These are phyloP conservation scores for Ornithoptera priamus DNA, from an alignment of 2,888 invertebrate genomes.

Conservation along the genomic window DNA sequence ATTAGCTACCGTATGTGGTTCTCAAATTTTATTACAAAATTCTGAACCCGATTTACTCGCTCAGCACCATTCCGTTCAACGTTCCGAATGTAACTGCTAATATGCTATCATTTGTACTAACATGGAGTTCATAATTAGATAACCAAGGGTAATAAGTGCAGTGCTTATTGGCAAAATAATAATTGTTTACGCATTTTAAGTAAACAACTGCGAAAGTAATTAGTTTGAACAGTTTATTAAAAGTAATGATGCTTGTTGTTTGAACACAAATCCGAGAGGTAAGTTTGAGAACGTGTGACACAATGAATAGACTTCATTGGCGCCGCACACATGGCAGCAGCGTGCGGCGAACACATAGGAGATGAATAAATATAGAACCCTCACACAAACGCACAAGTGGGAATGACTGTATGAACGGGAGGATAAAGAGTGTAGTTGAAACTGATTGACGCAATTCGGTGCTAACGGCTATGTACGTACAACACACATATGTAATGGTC, in stretches of 20 bases:
- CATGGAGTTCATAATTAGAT: constrained; percentile 26
- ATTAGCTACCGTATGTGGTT: constrained; percentile 63
- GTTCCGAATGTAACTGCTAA: constrained; percentile 35
- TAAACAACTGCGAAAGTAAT: constrained; percentile 20
- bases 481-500: constrained; percentile 58
- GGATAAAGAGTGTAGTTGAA: constrained; percentile 62
- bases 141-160: constrained; percentile 27
- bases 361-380: constrained; percentile 68
- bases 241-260: constrained; percentile 1
- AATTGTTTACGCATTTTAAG: constrained; percentile 23
- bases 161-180: constrained; percentile 30
- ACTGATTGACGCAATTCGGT: constrained; percentile 70
- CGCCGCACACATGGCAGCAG: constrained; percentile 71
- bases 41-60: background rate
- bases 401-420: constrained; percentile 63
- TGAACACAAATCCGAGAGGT: constrained; percentile 28
- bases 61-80: constrained; percentile 23
- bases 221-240: constrained; percentile 17
- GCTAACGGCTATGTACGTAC: constrained; percentile 45
- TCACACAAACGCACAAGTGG: constrained; percentile 53
- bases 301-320: constrained; percentile 73
- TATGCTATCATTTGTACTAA: constrained; percentile 33
- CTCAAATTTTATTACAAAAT: constrained; percentile 55
- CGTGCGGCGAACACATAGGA: constrained; percentile 64
- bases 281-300: constrained; percentile 62